Evolutionary conservation across 2,797 vertebrate species (phyloP).

Genomic region (Steatocranus sp.): DNA sequence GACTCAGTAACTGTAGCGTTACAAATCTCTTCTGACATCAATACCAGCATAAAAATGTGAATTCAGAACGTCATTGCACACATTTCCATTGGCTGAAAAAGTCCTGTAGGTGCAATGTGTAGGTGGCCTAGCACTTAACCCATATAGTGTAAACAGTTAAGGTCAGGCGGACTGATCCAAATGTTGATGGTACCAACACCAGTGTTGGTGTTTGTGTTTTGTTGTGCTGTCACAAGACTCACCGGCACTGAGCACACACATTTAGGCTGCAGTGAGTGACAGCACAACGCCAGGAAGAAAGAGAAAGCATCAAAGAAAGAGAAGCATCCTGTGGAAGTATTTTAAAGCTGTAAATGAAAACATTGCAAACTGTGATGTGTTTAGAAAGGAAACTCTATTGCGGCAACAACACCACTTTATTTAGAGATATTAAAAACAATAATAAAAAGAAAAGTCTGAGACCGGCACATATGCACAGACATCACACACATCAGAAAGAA

Average conservation of each 20-base stretch:
- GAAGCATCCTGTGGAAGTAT: neutral
- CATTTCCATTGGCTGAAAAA: neutral
- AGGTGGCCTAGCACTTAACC: neutral
- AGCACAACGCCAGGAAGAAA: neutral
- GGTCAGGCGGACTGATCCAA: neutral
- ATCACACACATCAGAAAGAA: neutral
- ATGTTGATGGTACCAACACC: neutral
- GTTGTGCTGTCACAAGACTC: neutral
- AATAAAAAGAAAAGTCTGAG: neutral
- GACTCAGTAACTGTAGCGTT: neutral
- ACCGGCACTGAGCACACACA: neutral
- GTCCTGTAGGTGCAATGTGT: neutral
- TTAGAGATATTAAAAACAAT: neutral
- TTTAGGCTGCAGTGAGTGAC: neutral
- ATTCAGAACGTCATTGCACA: neutral
- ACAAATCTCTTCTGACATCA: neutral
- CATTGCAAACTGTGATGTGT: neutral
- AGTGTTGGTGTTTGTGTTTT: neutral
- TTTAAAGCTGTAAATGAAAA: neutral
- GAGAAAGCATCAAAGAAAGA: neutral
- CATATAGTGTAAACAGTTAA: neutral
- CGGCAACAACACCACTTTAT: neutral
- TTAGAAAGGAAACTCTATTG: neutral
- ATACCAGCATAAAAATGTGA: neutral
- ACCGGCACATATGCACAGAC: neutral